Base-by-base conservation (phyloP, 1,140 invertebrate genomes). In the Pogonus chalceus region DNA sequence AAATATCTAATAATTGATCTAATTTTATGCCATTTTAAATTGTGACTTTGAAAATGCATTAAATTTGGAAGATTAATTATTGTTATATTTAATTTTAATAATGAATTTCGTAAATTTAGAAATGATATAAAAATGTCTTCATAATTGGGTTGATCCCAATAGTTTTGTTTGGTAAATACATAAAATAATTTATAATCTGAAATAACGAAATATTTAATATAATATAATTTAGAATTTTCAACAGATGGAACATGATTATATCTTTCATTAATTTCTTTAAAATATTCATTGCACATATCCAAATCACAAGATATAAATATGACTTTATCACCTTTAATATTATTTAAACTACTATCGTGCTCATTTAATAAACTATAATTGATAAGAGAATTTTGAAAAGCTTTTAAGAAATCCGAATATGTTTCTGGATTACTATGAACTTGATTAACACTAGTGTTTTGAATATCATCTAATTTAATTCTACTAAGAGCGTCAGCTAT, bases 401-500 rank as follows among this genome's bases (percentile, higher is more conserved):
- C 26, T 7, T 31, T 31, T 31, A 31, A 14, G 26, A 31, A 31
- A 31, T 31, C 14, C 14, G 14, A 31, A 31, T 31, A 31, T 31
- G 26, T 31, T 31, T 31, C 26, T 14, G 26, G 26, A 31, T 31
- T 31, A 14, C 4, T 4, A 31, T 7, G 26, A 4, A 31, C 26
- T 31, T 31, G 26, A 31, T 31, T 4, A 31, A 31, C 14, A 31
- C 14, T 31, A 31, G 4, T 14, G 26, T 31, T 31, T 31, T 14
- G 4, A 14, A 7, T 14, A 31, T 31, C 26, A 31, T 31, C 14
- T 14, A 31, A 31, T 31, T 31, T 31, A 31, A 20, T 49, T 49
- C 48, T 49, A 23, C 49, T 51, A 14, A 71, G 46, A 1, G 65
- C 63, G 39, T 72, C 71, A 0, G 64, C 69, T 43, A 69, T 68